Base-by-base conservation (phyloP, 1,140 invertebrate species). In the Drosophila bipectinata region DNA sequence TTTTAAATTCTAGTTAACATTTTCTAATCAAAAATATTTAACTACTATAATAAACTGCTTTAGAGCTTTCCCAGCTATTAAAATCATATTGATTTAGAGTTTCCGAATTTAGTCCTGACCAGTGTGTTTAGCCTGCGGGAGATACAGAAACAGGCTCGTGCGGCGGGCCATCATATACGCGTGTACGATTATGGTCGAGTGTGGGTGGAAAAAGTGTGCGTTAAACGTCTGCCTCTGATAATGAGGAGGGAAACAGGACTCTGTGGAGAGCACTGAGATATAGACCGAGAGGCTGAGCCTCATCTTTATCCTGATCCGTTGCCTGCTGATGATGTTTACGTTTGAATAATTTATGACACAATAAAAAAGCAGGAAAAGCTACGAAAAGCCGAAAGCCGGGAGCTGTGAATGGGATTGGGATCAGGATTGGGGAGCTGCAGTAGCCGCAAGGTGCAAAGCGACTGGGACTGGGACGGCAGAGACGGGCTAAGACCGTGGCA, bases 261-360 rank as follows among this genome's bases (percentile, higher is more conserved):
- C 32, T 60, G 59, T 41, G 41, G 52, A 26, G 30, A 28, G 57
- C 57, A 41, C 41, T 18, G 28, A 30, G 39, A 34, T 47, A 59
- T 48, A 57, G 56, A 48, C 48, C 34, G 30, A 7, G n/a, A 30
- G 75, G 68, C 61, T 72, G 75, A 66, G 67, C 60, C 67, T 32
- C 67, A 66, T 72, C 76, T 78, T 78, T 72, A 69, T 75, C 60
- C 71, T 53, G 60, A 76, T 64, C 72, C 67, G 47, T 39, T 39
- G 47, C 53, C 69, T 54, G 39, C 34, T 91, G 89, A 83, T 91
- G 89, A 91, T 90, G 90, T 91, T 91, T 91, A 75, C 79, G 72
- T 91, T 90, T 91, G 90, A 91, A 91, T 91, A 91, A 91, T 91
- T 91, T 91, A 91, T 91, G 82, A 84, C 61, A 79, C 84, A 88